phyloP scores from a whole-genome alignment of 2,797 vertebrate species.

The Otolemur crassicaudatus region DNA sequence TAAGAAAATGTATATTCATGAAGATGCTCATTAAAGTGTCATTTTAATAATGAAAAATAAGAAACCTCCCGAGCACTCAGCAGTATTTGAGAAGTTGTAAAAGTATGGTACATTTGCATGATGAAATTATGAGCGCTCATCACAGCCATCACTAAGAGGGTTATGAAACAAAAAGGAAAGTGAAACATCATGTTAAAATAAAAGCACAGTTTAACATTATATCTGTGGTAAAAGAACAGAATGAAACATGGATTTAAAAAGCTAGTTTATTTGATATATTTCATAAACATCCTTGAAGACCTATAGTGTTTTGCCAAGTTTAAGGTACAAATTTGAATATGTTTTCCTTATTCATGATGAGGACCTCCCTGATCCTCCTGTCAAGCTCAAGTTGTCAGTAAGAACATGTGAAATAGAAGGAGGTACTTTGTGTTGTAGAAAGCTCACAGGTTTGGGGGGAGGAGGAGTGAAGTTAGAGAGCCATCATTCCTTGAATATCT shows the following conservation, averaged over 20 bases:
- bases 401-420: no score
- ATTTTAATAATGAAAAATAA: slow-evolving; percentile 57
- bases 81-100: slow-evolving; percentile 24
- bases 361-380: not conserved
- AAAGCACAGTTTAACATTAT: slow-evolving; percentile 32
- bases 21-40: slow-evolving; percentile 45
- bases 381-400: not conserved
- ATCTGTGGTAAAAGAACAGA: not conserved
- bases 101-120: not conserved
- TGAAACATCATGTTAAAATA: slow-evolving; percentile 18
- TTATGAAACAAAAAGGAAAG: slow-evolving; percentile 27
- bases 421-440: not conserved
- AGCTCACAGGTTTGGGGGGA: not conserved
- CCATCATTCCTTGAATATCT: not conserved
- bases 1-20: slow-evolving; percentile 4
- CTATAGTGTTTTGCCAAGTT: not conserved
- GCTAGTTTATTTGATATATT: not conserved
- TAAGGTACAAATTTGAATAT: not conserved
- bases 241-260: not conserved
- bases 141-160: slow-evolving; percentile 10
- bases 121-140: slow-evolving; percentile 59
- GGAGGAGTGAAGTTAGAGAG: not conserved
- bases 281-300: not conserved
- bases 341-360: not conserved
- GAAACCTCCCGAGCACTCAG: not conserved